Conservation (phyloP, 2,888 invertebrate genomes). For the Craniophora ligustri region DNA sequence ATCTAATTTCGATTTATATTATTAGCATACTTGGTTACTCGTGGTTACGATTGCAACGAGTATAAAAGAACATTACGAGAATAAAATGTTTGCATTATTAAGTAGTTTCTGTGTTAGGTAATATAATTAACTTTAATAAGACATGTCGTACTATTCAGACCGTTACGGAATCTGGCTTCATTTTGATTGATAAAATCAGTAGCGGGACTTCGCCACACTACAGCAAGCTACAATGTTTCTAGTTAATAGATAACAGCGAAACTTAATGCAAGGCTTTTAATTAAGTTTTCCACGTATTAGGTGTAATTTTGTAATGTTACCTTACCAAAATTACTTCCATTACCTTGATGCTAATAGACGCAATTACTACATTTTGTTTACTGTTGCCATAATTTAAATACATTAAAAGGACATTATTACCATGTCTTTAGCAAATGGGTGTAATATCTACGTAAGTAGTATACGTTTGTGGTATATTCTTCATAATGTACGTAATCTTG, state of each 20-base stretch:
- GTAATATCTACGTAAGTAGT: too few relatives aligned
- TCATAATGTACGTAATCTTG: too few relatives aligned
- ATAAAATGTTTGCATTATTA: slow-evolving; percentile 8
- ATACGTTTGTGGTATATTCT: too few relatives aligned
- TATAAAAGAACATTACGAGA: slow-evolving; percentile 12
- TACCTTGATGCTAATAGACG: slow-evolving; percentile 3
- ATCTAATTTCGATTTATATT: neutral
- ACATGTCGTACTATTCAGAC: slow-evolving; percentile 44
- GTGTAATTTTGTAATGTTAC: slow-evolving; percentile 15
- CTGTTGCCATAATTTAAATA: slow-evolving; percentile 11
- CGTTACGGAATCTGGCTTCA: slow-evolving; percentile 40
- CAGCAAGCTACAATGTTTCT: slow-evolving; percentile 17
- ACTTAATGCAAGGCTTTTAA: neutral
- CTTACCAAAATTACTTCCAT: neutral
- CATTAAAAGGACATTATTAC: neutral
- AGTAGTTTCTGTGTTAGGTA: slow-evolving; percentile 18
- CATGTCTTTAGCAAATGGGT: too few relatives aligned
- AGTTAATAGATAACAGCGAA: slow-evolving; percentile 14
- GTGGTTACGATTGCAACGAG: slow-evolving; percentile 1
- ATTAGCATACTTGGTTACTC: slow-evolving; percentile 3
- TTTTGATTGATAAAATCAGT: slow-evolving; percentile 44
- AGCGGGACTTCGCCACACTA: slow-evolving; percentile 36
- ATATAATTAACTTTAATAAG: slow-evolving; percentile 35
- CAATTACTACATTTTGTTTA: slow-evolving; percentile 3
- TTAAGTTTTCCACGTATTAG: slow-evolving; percentile 19